These are phyloP conservation scores for Buathra laborator DNA, from an alignment of 2,888 invertebrate species.

Conservation along the genomic window DNA sequence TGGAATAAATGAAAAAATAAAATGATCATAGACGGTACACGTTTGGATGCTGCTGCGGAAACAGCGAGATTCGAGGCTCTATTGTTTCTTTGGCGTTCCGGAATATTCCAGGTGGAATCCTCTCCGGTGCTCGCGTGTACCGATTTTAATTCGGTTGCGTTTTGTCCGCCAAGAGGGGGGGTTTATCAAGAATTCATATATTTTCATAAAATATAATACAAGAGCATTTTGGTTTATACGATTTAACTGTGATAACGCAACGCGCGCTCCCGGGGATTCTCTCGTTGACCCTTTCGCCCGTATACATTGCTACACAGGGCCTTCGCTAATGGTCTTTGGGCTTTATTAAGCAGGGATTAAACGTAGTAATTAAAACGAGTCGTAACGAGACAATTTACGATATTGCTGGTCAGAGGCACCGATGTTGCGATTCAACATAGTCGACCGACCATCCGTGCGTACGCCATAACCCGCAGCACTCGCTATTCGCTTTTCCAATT, in stretches of 20 bases:
- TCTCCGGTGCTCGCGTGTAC: constrained; percentile 3
- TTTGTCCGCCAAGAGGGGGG: constrained; percentile 19
- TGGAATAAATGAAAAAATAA: constrained; percentile 52
- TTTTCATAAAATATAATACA: constrained; percentile 55
- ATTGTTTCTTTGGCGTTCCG: constrained; percentile 12
- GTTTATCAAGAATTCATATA: constrained; percentile 57
- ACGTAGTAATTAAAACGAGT: constrained; percentile 70
- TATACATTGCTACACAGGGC: constrained; percentile 27
- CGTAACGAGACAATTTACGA: constrained; percentile 69
- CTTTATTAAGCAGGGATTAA: constrained; percentile 72
- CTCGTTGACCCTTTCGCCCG: constrained; percentile 52
- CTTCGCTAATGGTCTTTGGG: constrained; percentile 67
- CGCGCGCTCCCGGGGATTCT: constrained; percentile 29
- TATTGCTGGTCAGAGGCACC: constrained; percentile 51
- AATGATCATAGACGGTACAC: constrained; percentile 32
- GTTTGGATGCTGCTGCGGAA: constrained; percentile 13
- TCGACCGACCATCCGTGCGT: constrained; percentile 17
- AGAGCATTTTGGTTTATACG: constrained; percentile 59
- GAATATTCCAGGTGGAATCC: constrained; percentile 44
- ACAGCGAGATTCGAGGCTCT: constrained; percentile 18
- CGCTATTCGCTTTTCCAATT: constrained; percentile 44
- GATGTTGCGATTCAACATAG: constrained; percentile 48
- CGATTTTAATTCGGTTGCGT: constrained; percentile 44
- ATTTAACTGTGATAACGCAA: constrained; percentile 61
- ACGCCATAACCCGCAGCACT: not conserved